Percentiles rank a stretch among this genome's conserved stretches.
These are phyloP conservation scores for Dinoponera quadriceps DNA, from an alignment of 1,140 invertebrate genomes.

Conservation along the genomic window DNA sequence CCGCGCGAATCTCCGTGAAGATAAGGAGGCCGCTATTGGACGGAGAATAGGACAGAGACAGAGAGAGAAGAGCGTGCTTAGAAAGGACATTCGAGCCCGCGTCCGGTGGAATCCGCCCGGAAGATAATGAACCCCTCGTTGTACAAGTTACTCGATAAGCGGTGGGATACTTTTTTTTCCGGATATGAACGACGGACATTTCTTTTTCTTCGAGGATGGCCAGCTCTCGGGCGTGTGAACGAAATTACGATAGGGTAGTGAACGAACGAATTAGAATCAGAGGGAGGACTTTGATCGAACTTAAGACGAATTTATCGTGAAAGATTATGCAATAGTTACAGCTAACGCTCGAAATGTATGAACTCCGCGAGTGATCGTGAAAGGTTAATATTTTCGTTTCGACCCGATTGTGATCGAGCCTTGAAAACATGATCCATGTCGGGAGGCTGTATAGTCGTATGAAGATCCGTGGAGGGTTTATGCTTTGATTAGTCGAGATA, in stretches of 20 bases:
- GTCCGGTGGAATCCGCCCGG: conserved; percentile 51
- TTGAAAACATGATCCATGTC: conserved; percentile 32
- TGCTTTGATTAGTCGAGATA: conserved; percentile 70
- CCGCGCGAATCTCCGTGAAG: conserved; percentile 80
- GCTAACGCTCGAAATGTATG: conserved; percentile 13
- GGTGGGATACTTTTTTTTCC: neutral
- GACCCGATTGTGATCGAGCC: conserved; percentile 22
- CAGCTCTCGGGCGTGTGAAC: conserved; percentile 24
- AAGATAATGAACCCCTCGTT: conserved; percentile 68
- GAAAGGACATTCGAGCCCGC: conserved; percentile 70
- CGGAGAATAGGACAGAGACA: conserved; percentile 62
- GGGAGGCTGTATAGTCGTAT: neutral
- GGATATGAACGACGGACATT: neutral
- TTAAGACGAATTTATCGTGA: neutral
- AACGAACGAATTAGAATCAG: neutral
- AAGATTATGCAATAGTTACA: neutral
- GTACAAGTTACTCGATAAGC: conserved; percentile 69
- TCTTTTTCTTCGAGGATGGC: conserved; percentile 8
- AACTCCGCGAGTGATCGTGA: conserved; percentile 24
- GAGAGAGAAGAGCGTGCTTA: conserved; percentile 51
- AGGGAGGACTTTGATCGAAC: neutral
- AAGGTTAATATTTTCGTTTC: conserved; percentile 36
- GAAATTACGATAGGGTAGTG: neutral
- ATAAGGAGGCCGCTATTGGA: conserved; percentile 76
- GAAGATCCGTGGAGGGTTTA: conserved; percentile 31